Conservation (phyloP, 64 coral and sea anemone genomes). For the Trachythela sp. region DNA sequence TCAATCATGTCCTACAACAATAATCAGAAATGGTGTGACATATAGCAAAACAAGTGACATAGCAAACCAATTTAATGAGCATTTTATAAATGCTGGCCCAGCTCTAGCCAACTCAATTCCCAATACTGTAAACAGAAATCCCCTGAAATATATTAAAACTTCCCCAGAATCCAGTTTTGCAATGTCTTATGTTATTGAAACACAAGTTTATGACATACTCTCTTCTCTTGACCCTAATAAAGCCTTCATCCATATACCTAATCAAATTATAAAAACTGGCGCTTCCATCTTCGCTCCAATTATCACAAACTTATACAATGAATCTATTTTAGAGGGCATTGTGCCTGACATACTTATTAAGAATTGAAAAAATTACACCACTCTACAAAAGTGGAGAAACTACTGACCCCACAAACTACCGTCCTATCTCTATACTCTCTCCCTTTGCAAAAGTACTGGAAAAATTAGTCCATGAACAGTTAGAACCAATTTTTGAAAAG, state of each 20-base stretch:
- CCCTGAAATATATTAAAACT: background rate
- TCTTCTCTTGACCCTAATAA: background rate
- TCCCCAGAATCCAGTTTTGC: background rate
- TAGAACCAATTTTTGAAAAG: no score
- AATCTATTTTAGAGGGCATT: background rate
- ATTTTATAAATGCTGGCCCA: constrained; percentile 62
- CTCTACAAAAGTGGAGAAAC: no score
- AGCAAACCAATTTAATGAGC: constrained; percentile 59
- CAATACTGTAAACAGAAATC: background rate
- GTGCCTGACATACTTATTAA: background rate
- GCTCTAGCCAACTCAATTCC: constrained; percentile 16
- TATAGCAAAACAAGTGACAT: constrained; percentile 42
- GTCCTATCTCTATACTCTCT: no score
- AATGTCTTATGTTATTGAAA: background rate
- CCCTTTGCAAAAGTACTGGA: no score
- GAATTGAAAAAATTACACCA: no score
- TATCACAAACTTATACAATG: no score
- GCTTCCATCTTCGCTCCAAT: background rate
- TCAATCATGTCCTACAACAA: constrained; percentile 40
- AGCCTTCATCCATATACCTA: background rate
- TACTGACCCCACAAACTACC: no score
- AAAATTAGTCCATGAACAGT: no score
- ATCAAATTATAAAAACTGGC: background rate
- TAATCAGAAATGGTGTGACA: constrained; percentile 38
- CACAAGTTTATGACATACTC: background rate